phyloP scores from a whole-genome alignment of 2,113 vertebrate genomes.

The Taurulus bubalis region DNA sequence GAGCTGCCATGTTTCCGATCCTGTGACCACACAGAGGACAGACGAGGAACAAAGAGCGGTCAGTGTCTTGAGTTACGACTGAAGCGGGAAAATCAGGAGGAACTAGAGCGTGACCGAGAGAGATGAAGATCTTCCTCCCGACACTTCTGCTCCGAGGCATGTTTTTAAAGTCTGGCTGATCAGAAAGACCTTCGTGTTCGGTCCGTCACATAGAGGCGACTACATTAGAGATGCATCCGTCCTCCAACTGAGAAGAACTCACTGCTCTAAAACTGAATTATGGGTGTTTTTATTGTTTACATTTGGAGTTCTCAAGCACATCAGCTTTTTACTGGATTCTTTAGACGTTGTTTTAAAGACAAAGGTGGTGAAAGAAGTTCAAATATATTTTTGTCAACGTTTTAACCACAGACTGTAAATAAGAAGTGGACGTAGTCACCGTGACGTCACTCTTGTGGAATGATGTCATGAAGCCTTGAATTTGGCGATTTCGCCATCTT shows the following conservation, averaged over 20 bases:
- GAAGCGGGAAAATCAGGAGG: background rate
- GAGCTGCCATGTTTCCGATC: background rate
- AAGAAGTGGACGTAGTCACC: too few species aligned
- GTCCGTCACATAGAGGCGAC: background rate
- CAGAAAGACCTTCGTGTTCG: background rate
- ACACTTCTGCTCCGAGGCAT: background rate
- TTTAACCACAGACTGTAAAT: too few species aligned
- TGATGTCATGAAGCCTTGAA: too few species aligned
- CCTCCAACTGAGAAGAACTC: background rate
- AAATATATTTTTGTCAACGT: too few species aligned
- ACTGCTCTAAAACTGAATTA: background rate
- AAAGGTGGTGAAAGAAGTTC: too few species aligned
- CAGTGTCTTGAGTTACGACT: background rate
- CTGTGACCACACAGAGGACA: background rate
- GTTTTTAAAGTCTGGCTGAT: background rate
- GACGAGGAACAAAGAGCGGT: constrained; percentile 8
- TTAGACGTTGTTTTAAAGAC: too few species aligned
- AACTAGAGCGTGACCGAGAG: background rate
- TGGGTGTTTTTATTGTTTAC: background rate
- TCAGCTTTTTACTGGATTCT: too few species aligned
- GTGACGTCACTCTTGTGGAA: too few species aligned
- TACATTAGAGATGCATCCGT: background rate
- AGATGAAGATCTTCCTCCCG: background rate
- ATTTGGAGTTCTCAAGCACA: background rate
- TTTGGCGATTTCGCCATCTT: too few species aligned